Base-by-base conservation (phyloP, 2,888 invertebrate genomes). In the Stictocephala bisonia region DNA sequence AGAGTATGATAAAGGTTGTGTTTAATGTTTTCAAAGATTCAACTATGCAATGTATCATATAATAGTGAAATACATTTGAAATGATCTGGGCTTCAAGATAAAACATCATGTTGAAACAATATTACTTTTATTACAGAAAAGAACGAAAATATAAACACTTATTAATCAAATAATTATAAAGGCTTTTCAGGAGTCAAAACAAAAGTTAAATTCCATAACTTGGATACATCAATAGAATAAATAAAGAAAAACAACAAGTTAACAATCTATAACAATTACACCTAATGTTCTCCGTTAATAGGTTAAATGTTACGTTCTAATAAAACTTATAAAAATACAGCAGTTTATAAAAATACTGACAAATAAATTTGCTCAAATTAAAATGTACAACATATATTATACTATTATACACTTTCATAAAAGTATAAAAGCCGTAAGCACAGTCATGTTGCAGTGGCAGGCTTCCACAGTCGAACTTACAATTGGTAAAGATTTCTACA, bases 321-420 rank as follows among this genome's bases (percentile, higher is more conserved):
- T 60, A 22, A 6, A 60, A 64, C 64, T 64, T 64, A 64, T 64
- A 64, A 64, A 60, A 64, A 64, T 64, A 64, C 24, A 22, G 51
- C 44, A n/a, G n/a, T 64, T 64, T 64, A 64, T 64, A 64, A 64
- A 64, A 64, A 64, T 64, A 64, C 64, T 64, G 64, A 64, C 44
- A 64, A 64, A 64, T 64, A 64, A 64, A 64, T 26, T 60, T 24
- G 41, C 40, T 40, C 7, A 64, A 64, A 64, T 64, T 44, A 64
- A 64, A 64, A 64, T 64, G 41, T 64, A 64, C 64, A 64, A 64
- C 64, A 64, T 60, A 35, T 40, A 60, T n/a, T 6, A 11, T n/a
- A n/a, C n/a, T n/a, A n/a, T n/a, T 31, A 31, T 9, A 31, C 35
- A 31, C 35, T 31, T 31, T 11, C 35, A 31, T 31, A 31, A 31